Percentiles rank a stretch among this genome's conserved stretches.
Conservation (phyloP, 2,797 vertebrate species). For the Telmatherina bonti region DNA sequence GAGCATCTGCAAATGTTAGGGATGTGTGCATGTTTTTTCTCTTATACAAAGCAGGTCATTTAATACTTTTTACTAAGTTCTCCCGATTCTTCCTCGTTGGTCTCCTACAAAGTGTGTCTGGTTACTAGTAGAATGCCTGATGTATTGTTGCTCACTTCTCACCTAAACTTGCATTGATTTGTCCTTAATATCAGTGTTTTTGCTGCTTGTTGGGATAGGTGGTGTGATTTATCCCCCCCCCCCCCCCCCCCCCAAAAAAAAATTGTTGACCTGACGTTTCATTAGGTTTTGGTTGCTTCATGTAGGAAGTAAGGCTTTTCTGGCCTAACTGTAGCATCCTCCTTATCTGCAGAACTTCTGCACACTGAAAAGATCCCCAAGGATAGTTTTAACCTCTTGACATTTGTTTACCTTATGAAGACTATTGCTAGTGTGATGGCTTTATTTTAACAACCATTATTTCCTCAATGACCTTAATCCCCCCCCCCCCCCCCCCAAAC, state of each 20-base stretch:
- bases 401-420: constrained; percentile 62
- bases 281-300: constrained; percentile 58
- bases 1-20: constrained; percentile 53
- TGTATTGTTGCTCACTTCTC: constrained; percentile 70
- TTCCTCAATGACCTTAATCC: constrained; percentile 55
- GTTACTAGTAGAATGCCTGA: constrained; percentile 67
- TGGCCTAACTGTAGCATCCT: constrained; percentile 72
- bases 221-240: constrained; percentile 20
- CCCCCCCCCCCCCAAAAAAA: too few species aligned
- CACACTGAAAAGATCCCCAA: constrained; percentile 44
- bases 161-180: constrained; percentile 53
- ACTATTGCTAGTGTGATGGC: constrained; percentile 64
- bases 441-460: constrained; percentile 71
- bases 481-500: too few species aligned
- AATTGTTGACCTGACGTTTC: constrained; percentile 62
- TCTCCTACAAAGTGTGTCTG: constrained; percentile 60
- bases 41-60: constrained; percentile 80
- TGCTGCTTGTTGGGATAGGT: constrained; percentile 72
- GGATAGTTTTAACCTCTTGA: constrained; percentile 49
- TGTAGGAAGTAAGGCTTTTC: constrained; percentile 56
- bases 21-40: constrained; percentile 38
- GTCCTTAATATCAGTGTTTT: constrained; percentile 69
- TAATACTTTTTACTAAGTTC: constrained; percentile 79
- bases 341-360: constrained; percentile 45
- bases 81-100: constrained; percentile 51